Percentiles rank a stretch among this genome's conserved stretches.
phyloP scores from a whole-genome alignment of 2,888 invertebrate genomes.

The Cordilura impudica region DNA sequence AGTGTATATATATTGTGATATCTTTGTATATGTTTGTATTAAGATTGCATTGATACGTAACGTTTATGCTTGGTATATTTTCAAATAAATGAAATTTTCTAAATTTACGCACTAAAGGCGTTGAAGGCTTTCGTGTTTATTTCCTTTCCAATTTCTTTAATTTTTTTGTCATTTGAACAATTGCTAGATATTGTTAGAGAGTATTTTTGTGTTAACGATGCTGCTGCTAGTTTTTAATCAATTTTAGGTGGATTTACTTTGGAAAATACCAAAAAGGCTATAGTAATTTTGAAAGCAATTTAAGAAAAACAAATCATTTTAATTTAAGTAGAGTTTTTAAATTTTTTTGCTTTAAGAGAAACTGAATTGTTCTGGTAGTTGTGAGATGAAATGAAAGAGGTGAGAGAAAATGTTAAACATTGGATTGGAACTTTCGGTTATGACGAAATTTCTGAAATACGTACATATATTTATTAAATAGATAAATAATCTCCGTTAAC shows the following conservation, averaged over 20 bases:
- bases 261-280: not conserved
- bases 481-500: too few species aligned
- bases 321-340: too few species aligned
- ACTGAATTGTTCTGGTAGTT: too few species aligned
- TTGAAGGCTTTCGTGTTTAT: not conserved
- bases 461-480: too few species aligned
- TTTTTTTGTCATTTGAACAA: conserved; percentile 7
- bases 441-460: too few species aligned
- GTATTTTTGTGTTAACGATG: conserved; percentile 20
- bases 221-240: conserved; percentile 41
- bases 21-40: not conserved
- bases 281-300: not conserved
- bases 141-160: not conserved
- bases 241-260: conserved; percentile 32
- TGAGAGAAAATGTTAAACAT: too few species aligned
- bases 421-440: too few species aligned
- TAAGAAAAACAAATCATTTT: too few species aligned
- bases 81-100: not conserved
- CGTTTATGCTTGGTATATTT: not conserved
- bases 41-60: not conserved
- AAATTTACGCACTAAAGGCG: not conserved
- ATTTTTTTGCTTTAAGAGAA: too few species aligned
- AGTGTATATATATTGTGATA: not conserved
- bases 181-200: conserved; percentile 22
- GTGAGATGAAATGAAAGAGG: too few species aligned